Evolutionary conservation across 2,113 vertebrate species (phyloP).

Genomic region (Taxidea taxus): DNA sequence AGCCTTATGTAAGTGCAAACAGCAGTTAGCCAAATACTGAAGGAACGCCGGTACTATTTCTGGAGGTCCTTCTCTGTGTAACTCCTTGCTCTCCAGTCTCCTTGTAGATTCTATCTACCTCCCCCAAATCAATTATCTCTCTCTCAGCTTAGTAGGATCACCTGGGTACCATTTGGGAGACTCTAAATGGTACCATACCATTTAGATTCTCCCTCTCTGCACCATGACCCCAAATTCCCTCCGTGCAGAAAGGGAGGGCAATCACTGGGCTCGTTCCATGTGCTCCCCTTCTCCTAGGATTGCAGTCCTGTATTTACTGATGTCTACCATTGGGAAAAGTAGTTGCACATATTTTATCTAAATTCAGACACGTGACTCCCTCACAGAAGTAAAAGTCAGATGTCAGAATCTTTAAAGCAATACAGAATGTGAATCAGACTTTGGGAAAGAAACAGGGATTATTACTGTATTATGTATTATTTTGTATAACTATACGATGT

Average conservation of each 20-base stretch:
- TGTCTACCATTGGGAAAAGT: background rate
- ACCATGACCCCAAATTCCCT: background rate
- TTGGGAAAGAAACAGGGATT: background rate
- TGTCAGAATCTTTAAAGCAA: background rate
- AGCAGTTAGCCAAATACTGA: background rate
- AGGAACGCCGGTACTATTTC: background rate
- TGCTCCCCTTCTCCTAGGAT: background rate
- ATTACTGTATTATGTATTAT: background rate
- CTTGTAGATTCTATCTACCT: background rate
- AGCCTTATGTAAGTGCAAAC: background rate
- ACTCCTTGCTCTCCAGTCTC: too few species aligned
- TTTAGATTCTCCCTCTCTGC: background rate
- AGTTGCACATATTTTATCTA: background rate
- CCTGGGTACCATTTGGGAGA: background rate
- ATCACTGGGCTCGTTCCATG: background rate
- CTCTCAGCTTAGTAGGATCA: background rate
- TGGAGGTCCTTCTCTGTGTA: background rate
- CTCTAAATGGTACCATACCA: too few species aligned
- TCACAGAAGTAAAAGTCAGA: background rate
- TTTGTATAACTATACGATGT: background rate
- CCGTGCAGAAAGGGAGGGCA: background rate
- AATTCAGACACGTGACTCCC: background rate
- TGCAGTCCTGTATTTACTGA: background rate
- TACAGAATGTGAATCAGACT: background rate
- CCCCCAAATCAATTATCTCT: background rate